Evolutionary conservation across 2,113 vertebrate species (phyloP).

Genomic region (Oncorhynchus masou): DNA sequence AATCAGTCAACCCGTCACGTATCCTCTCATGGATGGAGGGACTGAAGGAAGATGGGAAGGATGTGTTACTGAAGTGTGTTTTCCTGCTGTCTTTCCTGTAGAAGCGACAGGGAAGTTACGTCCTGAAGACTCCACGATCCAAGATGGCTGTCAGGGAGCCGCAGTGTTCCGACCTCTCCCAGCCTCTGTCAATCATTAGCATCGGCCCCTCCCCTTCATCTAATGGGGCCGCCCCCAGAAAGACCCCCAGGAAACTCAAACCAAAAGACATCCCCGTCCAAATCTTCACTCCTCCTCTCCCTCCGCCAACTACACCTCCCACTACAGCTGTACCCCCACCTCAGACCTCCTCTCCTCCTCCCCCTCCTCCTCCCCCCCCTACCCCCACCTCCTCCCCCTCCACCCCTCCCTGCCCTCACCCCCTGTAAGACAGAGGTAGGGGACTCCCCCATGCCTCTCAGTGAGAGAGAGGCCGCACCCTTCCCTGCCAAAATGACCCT

Average conservation of each 20-base stretch:
- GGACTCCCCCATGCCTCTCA: conserved; percentile 67
- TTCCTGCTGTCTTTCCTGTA: conserved; percentile 51
- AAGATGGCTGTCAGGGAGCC: conserved; percentile 39
- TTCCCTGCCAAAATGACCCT: conserved; percentile 65
- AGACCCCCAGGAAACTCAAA: conserved; percentile 37
- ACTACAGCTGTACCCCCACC: conserved; percentile 11
- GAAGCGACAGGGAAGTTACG: conserved; percentile 77
- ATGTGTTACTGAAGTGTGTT: neutral
- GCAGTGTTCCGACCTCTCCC: conserved; percentile 19
- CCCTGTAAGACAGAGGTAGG: neutral
- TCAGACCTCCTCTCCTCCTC: conserved; percentile 14
- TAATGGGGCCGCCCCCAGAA: conserved; percentile 40
- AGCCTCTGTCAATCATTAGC: conserved; percentile 52
- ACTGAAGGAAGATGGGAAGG: neutral
- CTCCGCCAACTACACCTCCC: neutral
- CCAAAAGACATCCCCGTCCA: conserved; percentile 69
- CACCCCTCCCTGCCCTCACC: conserved; percentile 1
- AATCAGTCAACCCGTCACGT: conserved; percentile 39
- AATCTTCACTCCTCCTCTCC: conserved; percentile 54
- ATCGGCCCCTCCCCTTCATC: conserved; percentile 18
- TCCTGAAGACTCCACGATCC: conserved; percentile 70
- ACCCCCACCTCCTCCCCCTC: conserved; percentile 17
- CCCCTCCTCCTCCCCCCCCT: neutral
- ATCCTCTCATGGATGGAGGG: neutral
- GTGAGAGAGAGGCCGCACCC: conserved; percentile 42